Percentiles rank a stretch among this genome's conserved stretches.
These are phyloP conservation scores for Siniperca chuatsi DNA, from an alignment of 2,113 vertebrate genomes.

Conservation along the genomic window DNA sequence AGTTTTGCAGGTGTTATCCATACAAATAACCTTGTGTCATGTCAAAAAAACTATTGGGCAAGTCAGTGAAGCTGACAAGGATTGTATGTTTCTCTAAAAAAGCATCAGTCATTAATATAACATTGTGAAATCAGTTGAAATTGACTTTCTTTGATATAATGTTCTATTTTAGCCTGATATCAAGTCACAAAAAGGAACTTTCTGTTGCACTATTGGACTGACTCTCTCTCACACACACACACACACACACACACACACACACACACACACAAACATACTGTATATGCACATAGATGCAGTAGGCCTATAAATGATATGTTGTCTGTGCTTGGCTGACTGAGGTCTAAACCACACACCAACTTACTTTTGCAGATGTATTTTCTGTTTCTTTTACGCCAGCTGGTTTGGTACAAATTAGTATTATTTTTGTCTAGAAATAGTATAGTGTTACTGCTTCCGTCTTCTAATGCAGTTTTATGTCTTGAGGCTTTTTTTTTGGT, in stretches of 20 bases:
- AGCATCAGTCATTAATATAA: background rate
- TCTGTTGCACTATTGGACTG: background rate
- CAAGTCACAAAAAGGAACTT: background rate
- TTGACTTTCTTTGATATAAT: background rate
- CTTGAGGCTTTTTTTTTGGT: slow-evolving; percentile 25
- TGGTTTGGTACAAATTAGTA: background rate
- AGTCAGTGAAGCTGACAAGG: slow-evolving; percentile 6
- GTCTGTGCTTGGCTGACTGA: slow-evolving; percentile 22
- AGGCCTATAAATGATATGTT: slow-evolving; percentile 28
- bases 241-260: background rate
- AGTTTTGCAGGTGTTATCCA: background rate
- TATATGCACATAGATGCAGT: slow-evolving; percentile 19
- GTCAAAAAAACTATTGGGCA: background rate
- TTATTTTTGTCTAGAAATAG: background rate
- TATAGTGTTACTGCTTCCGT: background rate
- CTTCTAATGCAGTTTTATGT: slow-evolving; percentile 53
- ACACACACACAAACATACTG: slow-evolving; percentile 1
- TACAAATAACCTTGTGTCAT: background rate
- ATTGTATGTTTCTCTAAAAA: background rate
- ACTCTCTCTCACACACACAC: background rate
- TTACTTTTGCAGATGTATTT: slow-evolving; percentile 6
- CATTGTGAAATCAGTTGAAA: slow-evolving; percentile 15
- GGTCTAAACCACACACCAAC: slow-evolving; percentile 4
- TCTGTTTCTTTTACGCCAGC: slow-evolving; percentile 14
- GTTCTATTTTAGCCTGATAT: background rate